A percentile compares a stretch with the other conserved stretches of the same genome.
These are phyloP conservation scores for Alviniconcha strummeri DNA, from an alignment of 2,888 invertebrate genomes.

Conservation along the genomic window DNA sequence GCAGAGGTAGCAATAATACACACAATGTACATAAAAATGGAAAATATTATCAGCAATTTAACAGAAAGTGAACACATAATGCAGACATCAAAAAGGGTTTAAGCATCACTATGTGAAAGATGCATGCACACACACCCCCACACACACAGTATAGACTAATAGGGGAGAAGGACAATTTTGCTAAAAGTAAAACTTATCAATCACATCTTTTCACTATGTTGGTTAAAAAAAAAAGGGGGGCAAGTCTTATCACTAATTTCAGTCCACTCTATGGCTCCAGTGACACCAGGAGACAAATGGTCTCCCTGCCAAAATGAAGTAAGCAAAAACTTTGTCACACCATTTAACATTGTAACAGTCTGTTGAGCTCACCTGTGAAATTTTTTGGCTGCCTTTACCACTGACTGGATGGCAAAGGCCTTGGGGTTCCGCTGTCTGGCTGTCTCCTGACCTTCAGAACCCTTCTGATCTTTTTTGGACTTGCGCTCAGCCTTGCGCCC, in stretches of 20 bases:
- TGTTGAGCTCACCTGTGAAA: conserved; percentile 83
- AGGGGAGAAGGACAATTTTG: no score
- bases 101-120: no score
- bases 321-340: background rate
- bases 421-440: conserved; percentile 94
- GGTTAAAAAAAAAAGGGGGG: background rate
- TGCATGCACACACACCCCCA: no score
- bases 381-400: conserved; percentile 89
- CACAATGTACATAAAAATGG: no score
- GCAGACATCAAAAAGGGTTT: no score
- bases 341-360: background rate
- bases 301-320: background rate
- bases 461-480: conserved; percentile 82
- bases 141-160: no score
- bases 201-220: no score
- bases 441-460: conserved; percentile 79
- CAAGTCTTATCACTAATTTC: background rate
- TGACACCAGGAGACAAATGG: background rate
- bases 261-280: background rate
- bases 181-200: no score
- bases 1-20: background rate
- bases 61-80: no score
- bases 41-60: no score
- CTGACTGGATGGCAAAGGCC: conserved; percentile 97
- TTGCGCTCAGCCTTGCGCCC: conserved; percentile 90